Conservation (phyloP, 2,797 vertebrate genomes). For the Enteromius unitaeniatus region DNA sequence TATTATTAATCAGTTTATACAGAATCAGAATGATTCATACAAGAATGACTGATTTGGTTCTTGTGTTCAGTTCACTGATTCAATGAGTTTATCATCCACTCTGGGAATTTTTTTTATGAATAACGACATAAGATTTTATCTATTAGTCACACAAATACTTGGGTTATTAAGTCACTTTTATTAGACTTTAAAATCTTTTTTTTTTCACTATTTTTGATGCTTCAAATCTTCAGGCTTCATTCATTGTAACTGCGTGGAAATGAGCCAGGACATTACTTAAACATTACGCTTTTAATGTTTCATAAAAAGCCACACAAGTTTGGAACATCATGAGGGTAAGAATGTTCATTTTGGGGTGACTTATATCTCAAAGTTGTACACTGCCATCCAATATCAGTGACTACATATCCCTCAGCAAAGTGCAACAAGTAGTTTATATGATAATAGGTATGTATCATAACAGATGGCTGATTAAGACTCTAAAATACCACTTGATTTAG, state of each 20-base stretch:
- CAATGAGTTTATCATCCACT: background rate
- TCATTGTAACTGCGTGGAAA: background rate
- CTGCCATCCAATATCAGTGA: background rate
- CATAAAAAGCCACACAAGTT: background rate
- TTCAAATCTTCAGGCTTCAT: background rate
- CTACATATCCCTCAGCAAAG: background rate
- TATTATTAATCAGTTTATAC: background rate
- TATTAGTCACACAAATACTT: background rate
- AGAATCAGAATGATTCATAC: background rate
- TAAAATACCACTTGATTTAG: constrained; percentile 26
- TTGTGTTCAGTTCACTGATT: background rate
- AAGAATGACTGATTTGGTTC: background rate
- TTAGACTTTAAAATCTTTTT: background rate
- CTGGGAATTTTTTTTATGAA: background rate
- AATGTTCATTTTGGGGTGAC: background rate
- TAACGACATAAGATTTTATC: background rate
- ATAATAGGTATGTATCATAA: background rate
- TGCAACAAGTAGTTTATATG: background rate
- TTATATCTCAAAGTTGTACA: background rate
- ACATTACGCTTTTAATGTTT: background rate
- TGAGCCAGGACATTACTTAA: background rate
- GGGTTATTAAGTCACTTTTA: no score
- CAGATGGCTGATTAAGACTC: background rate
- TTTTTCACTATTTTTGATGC: background rate
- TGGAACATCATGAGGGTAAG: background rate